Percentiles rank a stretch among this genome's conserved stretches.
Conservation (phyloP, 1,140 invertebrate species). For the Mactra quadrangularis region DNA sequence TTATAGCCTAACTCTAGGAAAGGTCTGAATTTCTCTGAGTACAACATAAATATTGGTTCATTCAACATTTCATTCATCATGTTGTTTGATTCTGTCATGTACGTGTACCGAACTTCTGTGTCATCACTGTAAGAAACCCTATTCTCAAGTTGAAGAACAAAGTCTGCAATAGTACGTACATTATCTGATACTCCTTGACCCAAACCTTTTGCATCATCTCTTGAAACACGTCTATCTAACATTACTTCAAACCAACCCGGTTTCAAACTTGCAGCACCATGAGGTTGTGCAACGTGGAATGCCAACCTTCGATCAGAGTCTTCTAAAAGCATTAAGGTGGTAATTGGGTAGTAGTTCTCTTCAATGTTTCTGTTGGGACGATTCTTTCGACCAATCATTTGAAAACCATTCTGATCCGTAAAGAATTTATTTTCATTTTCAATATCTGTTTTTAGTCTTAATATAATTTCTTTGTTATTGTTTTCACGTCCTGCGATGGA, state of each 20-base stretch:
- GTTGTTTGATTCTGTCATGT: slow-evolving; percentile 9
- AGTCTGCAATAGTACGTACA: slow-evolving; percentile 89
- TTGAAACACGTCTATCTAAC: slow-evolving; percentile 92
- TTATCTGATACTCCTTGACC: slow-evolving; percentile 96
- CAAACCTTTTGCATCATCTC: slow-evolving; percentile 94
- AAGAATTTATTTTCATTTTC: slow-evolving; percentile 88
- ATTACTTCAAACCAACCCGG: slow-evolving; percentile 93
- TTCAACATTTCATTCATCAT: slow-evolving; percentile 46
- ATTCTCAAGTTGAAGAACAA: slow-evolving; percentile 91
- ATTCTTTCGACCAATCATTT: slow-evolving; percentile 86
- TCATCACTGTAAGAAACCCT: background rate
- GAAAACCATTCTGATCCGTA: slow-evolving; percentile 96
- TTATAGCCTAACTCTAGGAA: slow-evolving; percentile 6
- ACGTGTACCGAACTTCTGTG: slow-evolving; percentile 9
- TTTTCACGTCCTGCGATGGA: background rate
- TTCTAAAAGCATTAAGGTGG: slow-evolving; percentile 92
- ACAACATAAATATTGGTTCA: slow-evolving; percentile 43
- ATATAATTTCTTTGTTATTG: slow-evolving; percentile 86
- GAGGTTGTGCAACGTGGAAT: slow-evolving; percentile 92
- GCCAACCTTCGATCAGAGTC: slow-evolving; percentile 88
- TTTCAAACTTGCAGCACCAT: slow-evolving; percentile 92
- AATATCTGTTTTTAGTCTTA: slow-evolving; percentile 92
- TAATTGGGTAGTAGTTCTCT: slow-evolving; percentile 95
- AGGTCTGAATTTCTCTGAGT: background rate
- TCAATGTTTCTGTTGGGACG: slow-evolving; percentile 88